Evolutionary conservation across 1,140 invertebrate genomes (phyloP).

Genomic region (Drosophila pruinosa): DNA sequence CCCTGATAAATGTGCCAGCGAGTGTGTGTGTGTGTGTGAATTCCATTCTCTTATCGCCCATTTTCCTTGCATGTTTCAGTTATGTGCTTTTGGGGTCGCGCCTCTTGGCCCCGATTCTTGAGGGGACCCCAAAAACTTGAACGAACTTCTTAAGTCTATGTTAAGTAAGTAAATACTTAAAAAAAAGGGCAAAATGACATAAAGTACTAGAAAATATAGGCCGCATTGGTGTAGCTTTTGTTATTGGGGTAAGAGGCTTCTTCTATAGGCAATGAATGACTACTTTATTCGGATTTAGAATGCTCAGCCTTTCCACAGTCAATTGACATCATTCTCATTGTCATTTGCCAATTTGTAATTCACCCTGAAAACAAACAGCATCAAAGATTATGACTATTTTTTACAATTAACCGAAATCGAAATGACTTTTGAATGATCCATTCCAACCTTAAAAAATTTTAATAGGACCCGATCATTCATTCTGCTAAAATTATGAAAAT

Average conservation of each 20-base stretch:
- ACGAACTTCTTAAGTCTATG: conserved; percentile 26
- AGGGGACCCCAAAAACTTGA: conserved; percentile 27
- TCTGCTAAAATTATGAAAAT: too few species aligned
- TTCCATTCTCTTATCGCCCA: conserved; percentile 33
- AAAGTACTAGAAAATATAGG: conserved; percentile 3
- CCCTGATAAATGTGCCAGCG: neutral
- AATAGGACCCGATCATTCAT: too few species aligned
- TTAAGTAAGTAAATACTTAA: conserved; percentile 1
- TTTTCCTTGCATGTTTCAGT: conserved; percentile 57
- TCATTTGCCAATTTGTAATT: too few species aligned
- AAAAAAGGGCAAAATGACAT: neutral
- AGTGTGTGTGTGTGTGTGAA: neutral
- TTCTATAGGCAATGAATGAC: too few species aligned
- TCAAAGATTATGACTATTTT: too few species aligned
- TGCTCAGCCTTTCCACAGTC: too few species aligned
- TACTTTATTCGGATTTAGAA: too few species aligned
- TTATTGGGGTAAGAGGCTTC: neutral
- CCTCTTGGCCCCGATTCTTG: conserved; percentile 52
- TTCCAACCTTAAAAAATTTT: too few species aligned
- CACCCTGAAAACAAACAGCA: too few species aligned
- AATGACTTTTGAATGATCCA: too few species aligned
- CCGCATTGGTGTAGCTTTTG: neutral
- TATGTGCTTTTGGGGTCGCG: conserved; percentile 53
- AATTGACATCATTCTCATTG: too few species aligned
- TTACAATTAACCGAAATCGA: too few species aligned